phyloP scores from a whole-genome alignment of 2,888 invertebrate species.

The Sinodicranocentrus sp. region DNA sequence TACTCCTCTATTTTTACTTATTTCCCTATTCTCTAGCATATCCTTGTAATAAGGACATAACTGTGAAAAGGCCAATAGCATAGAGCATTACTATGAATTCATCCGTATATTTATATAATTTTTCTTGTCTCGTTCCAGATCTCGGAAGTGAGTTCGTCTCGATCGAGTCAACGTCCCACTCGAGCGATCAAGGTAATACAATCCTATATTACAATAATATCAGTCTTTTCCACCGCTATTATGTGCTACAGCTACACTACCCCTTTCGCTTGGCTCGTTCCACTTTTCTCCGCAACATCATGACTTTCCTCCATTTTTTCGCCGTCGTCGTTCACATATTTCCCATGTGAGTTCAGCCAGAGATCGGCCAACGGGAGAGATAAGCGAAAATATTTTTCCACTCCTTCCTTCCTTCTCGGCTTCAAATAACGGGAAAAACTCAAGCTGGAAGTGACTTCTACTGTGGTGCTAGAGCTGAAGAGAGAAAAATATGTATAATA shows the following conservation, averaged over 20 bases:
- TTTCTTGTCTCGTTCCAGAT: constrained; percentile 70
- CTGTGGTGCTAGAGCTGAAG: constrained; percentile 45
- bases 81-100: constrained; percentile 14
- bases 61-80: too few species aligned
- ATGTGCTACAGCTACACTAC: constrained; percentile 13
- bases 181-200: constrained; percentile 75
- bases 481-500: constrained; percentile 41
- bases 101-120: constrained; percentile 40
- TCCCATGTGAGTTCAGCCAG: constrained; percentile 51
- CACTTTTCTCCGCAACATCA: constrained; percentile 32
- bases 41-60: too few species aligned
- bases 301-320: constrained; percentile 31
- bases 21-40: too few species aligned
- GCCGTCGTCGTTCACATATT: constrained; percentile 34
- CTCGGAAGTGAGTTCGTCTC: constrained; percentile 72
- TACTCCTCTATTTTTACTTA: too few species aligned
- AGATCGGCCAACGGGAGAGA: constrained; percentile 42
- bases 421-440: too few species aligned
- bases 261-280: constrained; percentile 15
- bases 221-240: constrained; percentile 29
- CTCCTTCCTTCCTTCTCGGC: neutral
- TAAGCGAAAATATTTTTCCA: constrained; percentile 43
- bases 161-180: constrained; percentile 71
- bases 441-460: too few species aligned
- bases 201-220: constrained; percentile 52